Base-by-base conservation (phyloP, 2,113 vertebrate genomes). In the Parus major region DNA sequence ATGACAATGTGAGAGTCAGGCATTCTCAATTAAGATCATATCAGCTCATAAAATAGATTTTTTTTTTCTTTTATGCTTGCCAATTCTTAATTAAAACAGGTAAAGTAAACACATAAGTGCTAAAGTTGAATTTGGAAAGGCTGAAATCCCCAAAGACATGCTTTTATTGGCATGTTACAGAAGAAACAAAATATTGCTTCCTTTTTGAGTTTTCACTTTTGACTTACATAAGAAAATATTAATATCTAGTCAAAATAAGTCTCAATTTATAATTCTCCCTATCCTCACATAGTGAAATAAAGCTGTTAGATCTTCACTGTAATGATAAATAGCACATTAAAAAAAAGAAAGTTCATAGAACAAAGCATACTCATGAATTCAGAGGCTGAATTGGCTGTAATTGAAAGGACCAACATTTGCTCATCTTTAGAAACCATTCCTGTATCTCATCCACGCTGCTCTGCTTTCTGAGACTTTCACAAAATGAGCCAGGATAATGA, bases 11-110 rank as follows among this genome's bases (percentile, higher is more conserved):
- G 64, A 93, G 49, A 95, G 41, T 29, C 76, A 86, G 64, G 49
- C 28, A 86, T 65, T 90, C 90, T 86, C 86, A 88, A 86, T 84
- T 94, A 88, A 96, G 95, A 96, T 95, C 21, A 20, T 95, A 97
- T 95, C 90, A 92, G 12, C 56, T 84, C n/a, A 81, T 60, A 93
- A 92, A 90, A 64, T 28, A 8, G 44, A 27, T 42, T 55, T 82
- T 27, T 64, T 52, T 68, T 60, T 72, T 88, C 65, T 86, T 95
- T 86, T 88, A 78, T 78, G 80, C 44, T n/a, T 79, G 94, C 72
- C 94, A 96, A 42, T 68, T 94, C 80, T 96, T 97, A 93, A 96
- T 95, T 96, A 93, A 95, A 95, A 90, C 68, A 86, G 60, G 68
- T 86, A 86, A 55, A 63, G 31, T 57, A 91, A 95, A 91, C 57